phyloP scores from a whole-genome alignment of 2,888 invertebrate genomes.

The Phoenoteleia sp. region DNA sequence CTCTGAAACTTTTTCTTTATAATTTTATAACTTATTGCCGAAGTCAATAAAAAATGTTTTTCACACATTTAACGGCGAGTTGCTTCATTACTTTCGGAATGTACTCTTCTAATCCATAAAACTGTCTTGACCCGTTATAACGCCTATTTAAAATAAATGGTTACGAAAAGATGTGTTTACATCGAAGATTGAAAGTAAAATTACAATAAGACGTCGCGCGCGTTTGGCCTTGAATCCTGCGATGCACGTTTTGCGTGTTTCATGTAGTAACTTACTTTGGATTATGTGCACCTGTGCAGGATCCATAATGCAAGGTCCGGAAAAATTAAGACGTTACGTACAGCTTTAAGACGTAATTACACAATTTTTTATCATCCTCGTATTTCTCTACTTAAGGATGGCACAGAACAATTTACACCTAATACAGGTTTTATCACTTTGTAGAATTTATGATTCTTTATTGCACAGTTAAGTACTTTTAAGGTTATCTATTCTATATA shows the following conservation, averaged over 20 bases:
- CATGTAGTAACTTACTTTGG: not conserved
- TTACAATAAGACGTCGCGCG: slow-evolving; percentile 29
- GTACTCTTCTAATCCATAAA: slow-evolving; percentile 37
- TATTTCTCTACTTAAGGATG: not conserved
- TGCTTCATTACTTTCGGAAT: slow-evolving; percentile 31
- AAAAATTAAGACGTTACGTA: slow-evolving; percentile 23
- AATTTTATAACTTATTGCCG: slow-evolving; percentile 23
- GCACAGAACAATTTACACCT: too few species aligned
- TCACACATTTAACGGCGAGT: slow-evolving; percentile 27
- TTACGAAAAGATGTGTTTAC: slow-evolving; percentile 43
- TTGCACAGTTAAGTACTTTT: too few species aligned
- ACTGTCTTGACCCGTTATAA: slow-evolving; percentile 42
- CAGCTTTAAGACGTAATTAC: slow-evolving; percentile 24
- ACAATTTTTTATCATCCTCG: slow-evolving; percentile 13
- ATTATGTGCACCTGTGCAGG: slow-evolving; percentile 16
- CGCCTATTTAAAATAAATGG: slow-evolving; percentile 25
- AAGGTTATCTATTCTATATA: too few species aligned
- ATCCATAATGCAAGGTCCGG: not conserved
- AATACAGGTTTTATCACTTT: too few species aligned
- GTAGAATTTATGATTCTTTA: too few species aligned
- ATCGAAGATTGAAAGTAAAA: slow-evolving; percentile 47
- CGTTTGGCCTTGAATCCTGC: slow-evolving; percentile 34
- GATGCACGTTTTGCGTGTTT: slow-evolving; percentile 17
- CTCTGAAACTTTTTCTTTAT: slow-evolving; percentile 7
- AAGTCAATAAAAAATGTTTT: slow-evolving; percentile 27